These are phyloP conservation scores for Coptotermes formosanus DNA, from an alignment of 1,140 invertebrate genomes.

Conservation along the genomic window DNA sequence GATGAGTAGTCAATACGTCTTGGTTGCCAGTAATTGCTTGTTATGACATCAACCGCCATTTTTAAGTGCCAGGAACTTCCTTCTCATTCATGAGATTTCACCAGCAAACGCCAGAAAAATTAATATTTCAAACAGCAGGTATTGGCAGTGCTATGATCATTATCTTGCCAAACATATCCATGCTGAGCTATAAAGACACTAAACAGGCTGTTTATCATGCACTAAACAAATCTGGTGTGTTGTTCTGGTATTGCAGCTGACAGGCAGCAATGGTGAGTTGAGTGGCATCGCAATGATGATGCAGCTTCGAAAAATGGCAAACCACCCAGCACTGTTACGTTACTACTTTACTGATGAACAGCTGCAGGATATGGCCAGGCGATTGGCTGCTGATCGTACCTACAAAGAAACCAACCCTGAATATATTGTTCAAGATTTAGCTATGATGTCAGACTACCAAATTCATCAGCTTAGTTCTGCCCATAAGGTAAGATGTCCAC, in stretches of 20 bases:
- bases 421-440: slow-evolving; percentile 84
- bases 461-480: slow-evolving; percentile 74
- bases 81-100: too few species aligned
- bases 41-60: too few species aligned
- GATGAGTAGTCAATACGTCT: too few species aligned
- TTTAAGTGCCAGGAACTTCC: too few species aligned
- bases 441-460: slow-evolving; percentile 87
- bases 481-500: slow-evolving; percentile 53
- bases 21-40: too few species aligned
- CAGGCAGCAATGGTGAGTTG: not conserved
- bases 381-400: slow-evolving; percentile 65
- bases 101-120: too few species aligned
- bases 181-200: too few species aligned
- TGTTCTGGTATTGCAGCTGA: not conserved
- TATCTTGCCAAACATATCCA: too few species aligned
- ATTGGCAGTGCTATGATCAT: too few species aligned
- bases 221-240: not conserved
- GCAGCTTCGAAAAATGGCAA: slow-evolving; percentile 83
- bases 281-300: slow-evolving; percentile 81
- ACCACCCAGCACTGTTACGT: slow-evolving; percentile 82
- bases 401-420: slow-evolving; percentile 80
- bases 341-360: slow-evolving; percentile 74
- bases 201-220: too few species aligned
- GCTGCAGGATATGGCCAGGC: slow-evolving; percentile 68
- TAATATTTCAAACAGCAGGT: too few species aligned